Conservation (phyloP, 2,113 vertebrate genomes). For the Axis porcinus region DNA sequence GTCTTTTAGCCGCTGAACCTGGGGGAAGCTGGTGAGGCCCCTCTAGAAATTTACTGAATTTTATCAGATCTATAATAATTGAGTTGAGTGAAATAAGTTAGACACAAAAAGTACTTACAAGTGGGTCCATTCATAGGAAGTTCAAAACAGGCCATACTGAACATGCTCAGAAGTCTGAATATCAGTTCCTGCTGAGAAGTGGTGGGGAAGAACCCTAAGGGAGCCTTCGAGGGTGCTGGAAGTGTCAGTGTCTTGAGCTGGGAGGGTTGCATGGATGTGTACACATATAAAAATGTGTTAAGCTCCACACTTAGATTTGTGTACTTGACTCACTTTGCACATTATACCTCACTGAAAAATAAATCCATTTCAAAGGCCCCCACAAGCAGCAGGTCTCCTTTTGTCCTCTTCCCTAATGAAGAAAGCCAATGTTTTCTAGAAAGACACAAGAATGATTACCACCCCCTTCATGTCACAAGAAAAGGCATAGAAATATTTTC, state of each 20-base stretch:
- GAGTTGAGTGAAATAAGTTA: background rate
- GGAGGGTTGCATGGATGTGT: background rate
- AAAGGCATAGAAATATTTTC: background rate
- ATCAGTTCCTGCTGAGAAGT: background rate
- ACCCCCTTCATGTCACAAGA: background rate
- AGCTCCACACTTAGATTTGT: background rate
- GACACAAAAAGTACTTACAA: background rate
- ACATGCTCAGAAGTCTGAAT: background rate
- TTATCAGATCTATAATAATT: background rate
- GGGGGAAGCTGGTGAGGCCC: background rate
- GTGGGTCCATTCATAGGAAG: background rate
- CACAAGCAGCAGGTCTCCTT: background rate
- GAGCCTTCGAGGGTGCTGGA: background rate
- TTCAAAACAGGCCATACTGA: background rate
- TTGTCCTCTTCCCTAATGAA: background rate
- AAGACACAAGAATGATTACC: background rate
- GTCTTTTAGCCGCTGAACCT: background rate
- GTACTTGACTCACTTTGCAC: background rate
- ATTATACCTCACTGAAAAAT: background rate
- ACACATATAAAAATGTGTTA: background rate
- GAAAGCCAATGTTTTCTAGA: background rate
- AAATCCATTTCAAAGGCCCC: background rate
- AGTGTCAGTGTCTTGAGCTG: background rate
- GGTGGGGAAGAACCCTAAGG: background rate
- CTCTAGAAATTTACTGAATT: background rate